Evolutionary conservation across 2,888 invertebrate species (phyloP), one percentile per base, ranked within the genome.

Genomic region (Ganaspis brasiliensis): DNA sequence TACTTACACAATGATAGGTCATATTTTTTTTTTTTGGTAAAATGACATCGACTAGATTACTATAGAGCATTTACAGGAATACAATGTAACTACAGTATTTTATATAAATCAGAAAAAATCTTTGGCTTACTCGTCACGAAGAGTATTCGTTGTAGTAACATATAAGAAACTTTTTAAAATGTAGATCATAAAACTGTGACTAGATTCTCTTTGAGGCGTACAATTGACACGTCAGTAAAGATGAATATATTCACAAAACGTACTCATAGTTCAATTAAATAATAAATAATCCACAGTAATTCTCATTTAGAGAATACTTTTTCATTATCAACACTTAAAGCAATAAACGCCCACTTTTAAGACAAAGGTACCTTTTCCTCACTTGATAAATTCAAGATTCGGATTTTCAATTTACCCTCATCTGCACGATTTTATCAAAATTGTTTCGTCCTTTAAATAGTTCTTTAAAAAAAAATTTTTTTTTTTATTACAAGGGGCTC

Each of bases 91-190:
- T 67, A 61, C 35, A 35, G 9, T 67, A 45, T 67, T 67, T 24
- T 67, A 45, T 45, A n/a, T 26, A 45, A 26, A 16, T 45, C 45
- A 24, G 45, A 45, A 67, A 67, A 67, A 67, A 26, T 56, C 19
- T 63, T 63, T 40, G 21, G 10, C 19, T 21, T 63, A 63, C 37
- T 40, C 37, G 21, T 63, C 37, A 63, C 37, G 40, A 37, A 63
- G 37, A 40, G 63, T 63, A 63, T 40, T 63, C 63, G 63, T 40
- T 63, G 63, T 21, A 45, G 19, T 24, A 63, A 63, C 63, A 63
- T 63, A 21, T 5, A 14, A 63, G 35, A 40, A 19, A 2, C 10
- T 56, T 45, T 67, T 3, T 24, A 37, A 10, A 40, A n/a, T 59
- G 8, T 24, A 24, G 52, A 67, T 45, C 6, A 45, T 26, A 67